Evolutionary conservation across 2,888 invertebrate species (phyloP).

Genomic region (Caenorhabditis drosophilae): DNA sequence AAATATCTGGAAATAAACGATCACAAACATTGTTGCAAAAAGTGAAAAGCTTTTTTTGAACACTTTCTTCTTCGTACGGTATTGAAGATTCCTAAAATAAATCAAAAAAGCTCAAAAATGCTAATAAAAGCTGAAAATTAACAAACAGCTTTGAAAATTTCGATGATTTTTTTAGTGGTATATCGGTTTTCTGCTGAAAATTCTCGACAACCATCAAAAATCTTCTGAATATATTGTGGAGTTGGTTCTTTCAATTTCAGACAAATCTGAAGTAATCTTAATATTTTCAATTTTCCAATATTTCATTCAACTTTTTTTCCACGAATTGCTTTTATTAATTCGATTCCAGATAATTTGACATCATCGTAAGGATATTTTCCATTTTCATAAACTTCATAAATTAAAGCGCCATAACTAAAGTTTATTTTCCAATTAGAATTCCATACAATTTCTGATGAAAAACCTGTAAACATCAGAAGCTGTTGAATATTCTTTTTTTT

Average conservation of each 20-base stretch:
- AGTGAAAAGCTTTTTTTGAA: not conserved
- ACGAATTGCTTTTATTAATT: constrained; percentile 19
- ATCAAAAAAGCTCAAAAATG: no score
- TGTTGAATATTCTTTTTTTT: no score
- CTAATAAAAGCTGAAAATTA: no score
- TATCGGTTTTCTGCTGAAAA: not conserved
- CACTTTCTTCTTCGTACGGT: no score
- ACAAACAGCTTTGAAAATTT: not conserved
- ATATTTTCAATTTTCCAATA: no score
- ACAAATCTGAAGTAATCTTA: not conserved
- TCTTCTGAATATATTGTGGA: not conserved
- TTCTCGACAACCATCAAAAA: not conserved
- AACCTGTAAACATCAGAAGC: constrained; percentile 34
- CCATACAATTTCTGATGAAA: not conserved
- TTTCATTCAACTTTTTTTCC: no score
- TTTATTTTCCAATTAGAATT: not conserved
- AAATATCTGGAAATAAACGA: no score
- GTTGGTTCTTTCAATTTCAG: not conserved
- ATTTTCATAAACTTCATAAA: constrained; percentile 33
- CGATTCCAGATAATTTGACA: constrained; percentile 12
- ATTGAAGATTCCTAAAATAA: no score
- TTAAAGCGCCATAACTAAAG: constrained; percentile 34
- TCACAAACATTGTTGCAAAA: no score
- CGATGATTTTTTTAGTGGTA: not conserved
- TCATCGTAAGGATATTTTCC: constrained; percentile 34